These are phyloP conservation scores for Colius striatus DNA, from an alignment of 2,113 vertebrate species.

Conservation along the genomic window DNA sequence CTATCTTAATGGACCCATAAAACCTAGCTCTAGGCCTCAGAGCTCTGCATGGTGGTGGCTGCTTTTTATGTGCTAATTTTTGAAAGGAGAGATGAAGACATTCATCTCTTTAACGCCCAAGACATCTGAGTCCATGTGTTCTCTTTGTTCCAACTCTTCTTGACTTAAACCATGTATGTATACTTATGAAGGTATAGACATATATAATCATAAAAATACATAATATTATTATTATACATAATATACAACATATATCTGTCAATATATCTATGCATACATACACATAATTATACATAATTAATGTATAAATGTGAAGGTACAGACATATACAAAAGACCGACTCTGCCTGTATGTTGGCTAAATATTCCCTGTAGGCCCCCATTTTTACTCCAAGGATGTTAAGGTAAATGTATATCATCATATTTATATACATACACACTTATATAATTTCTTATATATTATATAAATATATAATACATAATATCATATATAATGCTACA, in stretches of 20 bases:
- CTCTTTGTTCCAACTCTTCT: not conserved
- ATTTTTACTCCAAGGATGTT: not conserved
- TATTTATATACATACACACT: no score
- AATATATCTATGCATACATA: no score
- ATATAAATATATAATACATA: no score
- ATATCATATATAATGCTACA: no score
- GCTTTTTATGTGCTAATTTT: not conserved
- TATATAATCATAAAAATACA: no score
- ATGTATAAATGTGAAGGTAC: not conserved
- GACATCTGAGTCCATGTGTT: accelerated
- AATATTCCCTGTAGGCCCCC: not conserved
- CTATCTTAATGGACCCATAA: not conserved
- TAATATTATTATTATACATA: no score
- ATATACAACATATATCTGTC: no score
- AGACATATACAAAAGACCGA: not conserved
- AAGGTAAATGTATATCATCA: not conserved
- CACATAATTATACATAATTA: no score
- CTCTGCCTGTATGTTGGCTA: not conserved
- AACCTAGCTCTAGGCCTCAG: not conserved
- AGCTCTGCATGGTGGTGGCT: not conserved
- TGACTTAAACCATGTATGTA: not conserved
- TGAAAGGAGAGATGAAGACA: not conserved
- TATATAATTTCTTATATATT: no score
- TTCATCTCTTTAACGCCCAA: accelerated
- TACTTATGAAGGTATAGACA: not conserved